phyloP scores from a whole-genome alignment of 2,113 vertebrate genomes.

The Gobio gobio region DNA sequence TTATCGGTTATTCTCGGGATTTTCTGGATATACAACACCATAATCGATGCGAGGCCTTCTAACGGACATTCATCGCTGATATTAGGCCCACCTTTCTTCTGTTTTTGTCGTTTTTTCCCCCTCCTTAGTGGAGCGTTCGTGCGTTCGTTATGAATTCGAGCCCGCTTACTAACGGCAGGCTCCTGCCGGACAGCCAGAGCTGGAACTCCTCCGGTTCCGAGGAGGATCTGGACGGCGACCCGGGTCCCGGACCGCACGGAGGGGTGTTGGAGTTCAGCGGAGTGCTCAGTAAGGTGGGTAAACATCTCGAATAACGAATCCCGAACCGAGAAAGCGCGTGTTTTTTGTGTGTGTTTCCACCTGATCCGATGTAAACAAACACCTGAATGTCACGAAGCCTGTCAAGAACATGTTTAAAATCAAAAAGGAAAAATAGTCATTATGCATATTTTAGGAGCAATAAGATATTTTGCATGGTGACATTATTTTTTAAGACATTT shows the following conservation, averaged over 20 bases:
- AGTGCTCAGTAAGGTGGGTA: conserved; percentile 88
- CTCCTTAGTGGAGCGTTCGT: conserved; percentile 4
- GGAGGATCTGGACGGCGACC: conserved; percentile 92
- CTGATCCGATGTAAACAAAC: conserved; percentile 45
- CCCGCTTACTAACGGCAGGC: conserved; percentile 57
- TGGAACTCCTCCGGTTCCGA: conserved; percentile 93
- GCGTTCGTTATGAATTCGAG: conserved; percentile 54
- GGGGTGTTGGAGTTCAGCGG: conserved; percentile 84
- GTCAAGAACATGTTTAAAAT: background rate
- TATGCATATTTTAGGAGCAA: background rate
- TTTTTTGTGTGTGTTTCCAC: conserved; percentile 12
- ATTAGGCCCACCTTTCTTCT: background rate
- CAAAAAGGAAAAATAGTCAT: background rate
- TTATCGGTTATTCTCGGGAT: background rate
- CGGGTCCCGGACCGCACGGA: conserved; percentile 82
- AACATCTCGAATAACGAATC: background rate
- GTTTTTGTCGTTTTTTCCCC: background rate
- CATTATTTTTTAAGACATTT: background rate
- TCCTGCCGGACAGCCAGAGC: conserved; percentile 92
- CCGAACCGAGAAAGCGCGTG: background rate
- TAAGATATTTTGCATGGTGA: background rate
- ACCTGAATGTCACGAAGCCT: background rate
- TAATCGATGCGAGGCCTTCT: conserved; percentile 30
- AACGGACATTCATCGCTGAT: background rate
- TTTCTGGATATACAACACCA: conserved; percentile 15